phyloP scores from a whole-genome alignment of 37 sponge, comb jelly and placozoan genomes.

The Lycopodina hypogea region DNA sequence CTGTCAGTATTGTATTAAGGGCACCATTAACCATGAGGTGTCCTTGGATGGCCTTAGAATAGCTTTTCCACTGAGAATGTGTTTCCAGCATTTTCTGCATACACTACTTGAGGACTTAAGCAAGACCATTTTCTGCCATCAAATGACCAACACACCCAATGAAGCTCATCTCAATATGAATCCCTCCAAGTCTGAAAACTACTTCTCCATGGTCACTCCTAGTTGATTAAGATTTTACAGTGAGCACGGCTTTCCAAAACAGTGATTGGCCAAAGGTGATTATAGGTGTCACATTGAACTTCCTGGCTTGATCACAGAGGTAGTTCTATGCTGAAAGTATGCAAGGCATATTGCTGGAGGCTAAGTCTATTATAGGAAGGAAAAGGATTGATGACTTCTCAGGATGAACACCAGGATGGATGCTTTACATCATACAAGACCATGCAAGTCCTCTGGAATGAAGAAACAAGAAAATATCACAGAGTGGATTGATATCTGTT shows the following conservation, averaged over 20 bases:
- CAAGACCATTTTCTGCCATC: constrained; percentile 16
- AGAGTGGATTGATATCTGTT: no score
- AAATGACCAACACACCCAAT: constrained; percentile 14
- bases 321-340: constrained; percentile 32
- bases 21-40: constrained; percentile 23
- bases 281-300: no score
- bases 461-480: no score
- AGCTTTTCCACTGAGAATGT: constrained; percentile 31
- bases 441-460: no score
- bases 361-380: no score
- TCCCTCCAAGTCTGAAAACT: constrained; percentile 12
- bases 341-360: constrained; percentile 36
- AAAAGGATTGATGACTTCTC: no score
- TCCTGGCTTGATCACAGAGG: constrained; percentile 39
- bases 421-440: no score
- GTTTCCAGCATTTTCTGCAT: constrained; percentile 24
- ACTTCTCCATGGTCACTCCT: constrained; percentile 7
- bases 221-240: no score
- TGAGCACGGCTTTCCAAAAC: constrained; percentile 40
- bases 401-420: no score
- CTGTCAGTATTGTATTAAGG: no score
- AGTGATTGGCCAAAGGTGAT: constrained; percentile 44
- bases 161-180: constrained; percentile 28
- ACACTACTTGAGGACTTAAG: no score
- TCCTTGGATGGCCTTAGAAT: constrained; percentile 26